Conservation (phyloP, 2,888 invertebrate species). For the Nebria salina region DNA sequence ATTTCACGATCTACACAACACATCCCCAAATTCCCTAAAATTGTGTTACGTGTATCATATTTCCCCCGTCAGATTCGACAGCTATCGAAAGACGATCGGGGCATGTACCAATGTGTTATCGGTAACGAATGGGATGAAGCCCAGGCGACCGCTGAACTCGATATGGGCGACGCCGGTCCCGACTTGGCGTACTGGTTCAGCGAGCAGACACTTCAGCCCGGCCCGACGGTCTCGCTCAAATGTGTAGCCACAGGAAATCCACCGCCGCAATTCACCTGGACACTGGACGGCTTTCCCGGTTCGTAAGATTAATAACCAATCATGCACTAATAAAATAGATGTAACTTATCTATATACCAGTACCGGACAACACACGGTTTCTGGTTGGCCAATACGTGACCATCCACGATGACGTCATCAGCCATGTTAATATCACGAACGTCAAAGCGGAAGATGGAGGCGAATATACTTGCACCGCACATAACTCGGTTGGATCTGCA, state of each 20-base stretch:
- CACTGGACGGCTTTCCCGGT: constrained; percentile 84
- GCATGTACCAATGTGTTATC: constrained; percentile 92
- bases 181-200: constrained; percentile 92
- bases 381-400: constrained; percentile 92
- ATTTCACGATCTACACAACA: background rate
- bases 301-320: background rate
- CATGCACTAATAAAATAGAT: background rate
- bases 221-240: constrained; percentile 89
- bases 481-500: constrained; percentile 82
- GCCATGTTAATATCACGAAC: constrained; percentile 89
- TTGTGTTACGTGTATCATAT: background rate
- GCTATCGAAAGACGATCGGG: constrained; percentile 83
- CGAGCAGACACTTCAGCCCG: constrained; percentile 91
- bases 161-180: constrained; percentile 87
- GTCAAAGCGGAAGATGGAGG: constrained; percentile 91
- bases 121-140: constrained; percentile 86
- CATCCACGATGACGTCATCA: constrained; percentile 91
- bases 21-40: background rate
- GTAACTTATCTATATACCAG: constrained; percentile 41
- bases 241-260: constrained; percentile 96
- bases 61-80: constrained; percentile 64
- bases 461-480: constrained; percentile 86
- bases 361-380: constrained; percentile 72
- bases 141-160: constrained; percentile 82
- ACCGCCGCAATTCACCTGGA: constrained; percentile 91